Evolutionary conservation across 2,113 vertebrate species (phyloP), one percentile per base, ranked within the genome.

Genomic region (Sorex araneus): DNA sequence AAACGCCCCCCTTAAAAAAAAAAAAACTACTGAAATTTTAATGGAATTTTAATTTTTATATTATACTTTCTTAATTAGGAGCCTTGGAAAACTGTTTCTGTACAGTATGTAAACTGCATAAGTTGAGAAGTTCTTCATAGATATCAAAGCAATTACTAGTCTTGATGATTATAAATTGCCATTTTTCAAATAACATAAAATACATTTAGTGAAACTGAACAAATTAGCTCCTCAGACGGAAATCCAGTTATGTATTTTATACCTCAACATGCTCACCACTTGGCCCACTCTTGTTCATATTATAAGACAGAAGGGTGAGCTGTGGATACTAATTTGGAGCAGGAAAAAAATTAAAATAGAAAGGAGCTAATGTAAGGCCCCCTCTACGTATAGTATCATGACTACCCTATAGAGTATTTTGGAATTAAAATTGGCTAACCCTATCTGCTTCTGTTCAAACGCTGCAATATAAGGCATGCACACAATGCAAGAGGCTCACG

Each of bases 381-480:
- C n/a, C 93, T 18, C 21, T 77, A 91, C 40, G 40, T 86, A 77
- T 18, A 91, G 47, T 89, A 60, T 45, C 85, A 3, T 70, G 92
- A 77, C 47, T 85, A n/a, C 12, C 36, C 30, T 94, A 64, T 87
- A 32, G 19, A 64, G 27, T 82, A 47, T 54, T n/a, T 87, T 28
- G 47, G 19, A 84, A 60, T 90, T 81, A 84, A 92, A 92, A 74
- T 0, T 40, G 43, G 13, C 36, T 81, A 88, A 79, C 74, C 95
- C 96, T 85, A 36, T 91, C 93, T 97, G 91, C 70, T 90, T 97
- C 92, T 95, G 79, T 77, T 94, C 70, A 87, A 95, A 95, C 57
- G 97, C 95, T 96, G 94, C 96, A 97, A 97, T 95, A 95, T 84
- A 97, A 81, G 6, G 96, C 97, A 98, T 98, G 98, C 98, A 97